phyloP scores from a whole-genome alignment of 1,140 invertebrate genomes.

The Caenorhabditis briggsae region DNA sequence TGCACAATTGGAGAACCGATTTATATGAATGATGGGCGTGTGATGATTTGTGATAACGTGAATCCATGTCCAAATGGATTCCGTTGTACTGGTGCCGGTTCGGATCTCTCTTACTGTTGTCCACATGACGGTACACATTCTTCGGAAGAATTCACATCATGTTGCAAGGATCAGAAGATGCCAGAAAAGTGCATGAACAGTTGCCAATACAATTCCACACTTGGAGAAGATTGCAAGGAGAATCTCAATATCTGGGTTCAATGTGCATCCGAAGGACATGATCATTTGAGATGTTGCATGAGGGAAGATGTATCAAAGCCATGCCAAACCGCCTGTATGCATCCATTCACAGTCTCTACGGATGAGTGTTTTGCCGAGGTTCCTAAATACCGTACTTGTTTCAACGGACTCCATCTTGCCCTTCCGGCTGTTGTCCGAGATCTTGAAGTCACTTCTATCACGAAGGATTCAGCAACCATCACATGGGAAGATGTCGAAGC shows the following conservation, averaged over 20 bases:
- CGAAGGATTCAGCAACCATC: constrained; percentile 10
- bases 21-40: constrained; percentile 48
- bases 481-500: constrained; percentile 56
- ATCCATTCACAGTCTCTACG: constrained; percentile 57
- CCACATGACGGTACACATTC: constrained; percentile 42
- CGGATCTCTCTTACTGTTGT: constrained; percentile 45
- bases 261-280: constrained; percentile 64
- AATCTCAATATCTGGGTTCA: constrained; percentile 62
- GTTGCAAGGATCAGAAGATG: constrained; percentile 59
- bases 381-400: constrained; percentile 40
- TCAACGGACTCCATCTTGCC: constrained; percentile 18
- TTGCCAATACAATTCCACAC: constrained; percentile 59
- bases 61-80: constrained; percentile 59
- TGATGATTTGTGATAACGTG: constrained; percentile 54
- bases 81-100: constrained; percentile 21
- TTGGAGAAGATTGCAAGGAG: constrained; percentile 48
- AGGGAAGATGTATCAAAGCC: constrained; percentile 54
- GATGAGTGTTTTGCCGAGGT: constrained; percentile 40
- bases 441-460: constrained; percentile 48
- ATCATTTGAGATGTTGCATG: constrained; percentile 61
- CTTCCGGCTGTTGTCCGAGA: constrained; percentile 39
- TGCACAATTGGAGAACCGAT: constrained; percentile 61
- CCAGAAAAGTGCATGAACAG: constrained; percentile 16
- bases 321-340: constrained; percentile 58
- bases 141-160: constrained; percentile 56